These are phyloP conservation scores for Athrips mouffetella DNA, from an alignment of 2,888 invertebrate species.

Conservation along the genomic window DNA sequence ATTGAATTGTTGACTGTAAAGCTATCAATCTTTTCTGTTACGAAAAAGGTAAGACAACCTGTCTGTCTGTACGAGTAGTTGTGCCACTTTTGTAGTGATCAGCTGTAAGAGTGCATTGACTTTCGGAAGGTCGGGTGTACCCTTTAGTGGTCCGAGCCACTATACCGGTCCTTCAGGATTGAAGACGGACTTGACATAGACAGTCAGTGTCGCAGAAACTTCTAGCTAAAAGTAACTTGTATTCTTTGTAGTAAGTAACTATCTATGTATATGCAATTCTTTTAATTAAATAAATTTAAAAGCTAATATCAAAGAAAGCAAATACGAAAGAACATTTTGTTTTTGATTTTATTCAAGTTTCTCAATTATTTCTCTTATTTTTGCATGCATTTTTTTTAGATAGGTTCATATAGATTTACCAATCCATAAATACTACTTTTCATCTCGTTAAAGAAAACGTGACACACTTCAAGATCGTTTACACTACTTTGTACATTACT, in stretches of 20 bases:
- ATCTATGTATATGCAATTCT: too few relatives aligned
- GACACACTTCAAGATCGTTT: constrained; percentile 19
- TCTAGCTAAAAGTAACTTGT: background rate
- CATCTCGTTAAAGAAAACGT: constrained; percentile 14
- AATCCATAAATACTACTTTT: too few relatives aligned
- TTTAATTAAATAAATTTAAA: too few relatives aligned
- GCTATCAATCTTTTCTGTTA: constrained; percentile 12
- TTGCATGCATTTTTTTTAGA: too few relatives aligned
- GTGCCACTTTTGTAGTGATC: constrained; percentile 1
- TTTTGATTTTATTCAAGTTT: too few relatives aligned
- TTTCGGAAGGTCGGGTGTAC: constrained; percentile 7
- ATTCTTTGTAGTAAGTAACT: too few relatives aligned
- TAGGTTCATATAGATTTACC: too few relatives aligned
- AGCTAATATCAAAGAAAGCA: too few relatives aligned
- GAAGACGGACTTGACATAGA: constrained; percentile 2
- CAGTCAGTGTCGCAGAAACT: constrained; percentile 1
- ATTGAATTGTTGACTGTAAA: constrained; percentile 18
- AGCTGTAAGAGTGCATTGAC: constrained; percentile 16
- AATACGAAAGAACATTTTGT: too few relatives aligned
- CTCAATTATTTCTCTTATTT: too few relatives aligned
- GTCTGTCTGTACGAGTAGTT: too few relatives aligned
- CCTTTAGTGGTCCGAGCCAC: constrained; percentile 4
- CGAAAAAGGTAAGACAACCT: constrained; percentile 9
- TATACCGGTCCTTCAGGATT: constrained; percentile 12
- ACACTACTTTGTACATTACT: constrained; percentile 23